Evolutionary conservation across 1,140 invertebrate genomes (phyloP).

Genomic region (Antheraea mylitta): DNA sequence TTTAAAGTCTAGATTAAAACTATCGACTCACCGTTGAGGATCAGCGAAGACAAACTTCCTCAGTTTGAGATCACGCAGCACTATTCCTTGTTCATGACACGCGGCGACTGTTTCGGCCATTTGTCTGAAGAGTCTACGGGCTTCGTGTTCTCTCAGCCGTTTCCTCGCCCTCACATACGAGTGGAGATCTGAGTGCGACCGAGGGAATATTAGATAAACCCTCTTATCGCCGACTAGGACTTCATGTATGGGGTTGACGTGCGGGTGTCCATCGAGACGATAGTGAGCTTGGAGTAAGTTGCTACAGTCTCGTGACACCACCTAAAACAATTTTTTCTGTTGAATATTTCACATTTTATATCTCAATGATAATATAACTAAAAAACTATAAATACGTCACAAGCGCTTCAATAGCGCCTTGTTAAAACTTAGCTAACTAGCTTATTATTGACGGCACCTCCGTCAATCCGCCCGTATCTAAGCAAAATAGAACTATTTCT

Average conservation of each 20-base stretch:
- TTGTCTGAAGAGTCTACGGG: constrained; percentile 91
- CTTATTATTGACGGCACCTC: too few relatives aligned
- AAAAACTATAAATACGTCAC: too few relatives aligned
- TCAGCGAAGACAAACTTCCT: constrained; percentile 98
- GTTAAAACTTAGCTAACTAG: too few relatives aligned
- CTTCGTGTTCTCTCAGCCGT: constrained; percentile 91
- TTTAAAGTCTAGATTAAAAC: background rate
- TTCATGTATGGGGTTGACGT: constrained; percentile 85
- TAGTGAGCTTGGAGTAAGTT: constrained; percentile 85
- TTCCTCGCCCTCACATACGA: constrained; percentile 93
- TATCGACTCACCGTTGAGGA: constrained; percentile 89
- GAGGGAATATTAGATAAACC: constrained; percentile 87
- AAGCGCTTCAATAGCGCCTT: too few relatives aligned
- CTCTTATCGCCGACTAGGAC: constrained; percentile 84
- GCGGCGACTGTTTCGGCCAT: constrained; percentile 93
- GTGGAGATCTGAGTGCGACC: constrained; percentile 89
- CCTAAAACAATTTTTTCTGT: constrained; percentile 81
- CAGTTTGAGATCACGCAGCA: constrained; percentile 96
- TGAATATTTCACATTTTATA: too few relatives aligned
- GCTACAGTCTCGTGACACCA: constrained; percentile 83
- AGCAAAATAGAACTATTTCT: too few relatives aligned
- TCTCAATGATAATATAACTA: too few relatives aligned
- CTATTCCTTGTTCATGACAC: constrained; percentile 95
- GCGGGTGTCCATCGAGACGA: constrained; percentile 83
- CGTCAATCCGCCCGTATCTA: too few relatives aligned